These are phyloP conservation scores for Stictonetta naevosa DNA, from an alignment of 2,113 vertebrate species.

Conservation along the genomic window DNA sequence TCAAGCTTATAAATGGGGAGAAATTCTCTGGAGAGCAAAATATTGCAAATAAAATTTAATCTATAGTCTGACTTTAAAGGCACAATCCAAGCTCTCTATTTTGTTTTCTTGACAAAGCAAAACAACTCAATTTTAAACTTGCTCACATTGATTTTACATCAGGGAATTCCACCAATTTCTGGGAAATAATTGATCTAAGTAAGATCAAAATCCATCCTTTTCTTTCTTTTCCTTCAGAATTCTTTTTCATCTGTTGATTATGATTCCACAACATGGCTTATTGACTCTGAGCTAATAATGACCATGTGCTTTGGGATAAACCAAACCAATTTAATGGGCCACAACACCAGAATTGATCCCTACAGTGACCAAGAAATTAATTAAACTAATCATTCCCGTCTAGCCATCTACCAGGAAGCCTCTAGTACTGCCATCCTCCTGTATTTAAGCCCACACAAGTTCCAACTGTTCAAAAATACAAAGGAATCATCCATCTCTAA, in stretches of 20 bases:
- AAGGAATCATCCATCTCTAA: background rate
- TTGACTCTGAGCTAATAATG: conserved; percentile 47
- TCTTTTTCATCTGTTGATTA: conserved; percentile 27
- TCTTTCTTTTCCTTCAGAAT: conserved; percentile 50
- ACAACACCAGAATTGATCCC: conserved; percentile 13
- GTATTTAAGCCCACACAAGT: background rate
- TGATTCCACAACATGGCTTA: background rate
- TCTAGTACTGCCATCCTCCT: background rate
- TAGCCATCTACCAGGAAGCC: background rate
- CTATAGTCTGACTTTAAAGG: conserved; percentile 38
- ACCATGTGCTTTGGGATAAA: conserved; percentile 16
- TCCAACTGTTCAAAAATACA: background rate
- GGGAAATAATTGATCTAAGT: conserved; percentile 32
- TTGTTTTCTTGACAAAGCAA: conserved; percentile 57
- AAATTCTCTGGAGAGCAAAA: conserved; percentile 32
- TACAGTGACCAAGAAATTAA: conserved; percentile 43
- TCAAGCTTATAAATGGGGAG: conserved; percentile 31
- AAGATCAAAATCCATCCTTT: conserved; percentile 38
- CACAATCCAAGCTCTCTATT: background rate
- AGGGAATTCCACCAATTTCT: conserved; percentile 56
- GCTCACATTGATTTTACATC: conserved; percentile 57
- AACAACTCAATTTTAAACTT: conserved; percentile 61
- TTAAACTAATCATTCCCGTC: conserved; percentile 1
- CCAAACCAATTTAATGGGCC: conserved; percentile 23
- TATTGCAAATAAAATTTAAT: conserved; percentile 49